Conservation (phyloP, 2,113 vertebrate species). For the Hydropotes inermis region DNA sequence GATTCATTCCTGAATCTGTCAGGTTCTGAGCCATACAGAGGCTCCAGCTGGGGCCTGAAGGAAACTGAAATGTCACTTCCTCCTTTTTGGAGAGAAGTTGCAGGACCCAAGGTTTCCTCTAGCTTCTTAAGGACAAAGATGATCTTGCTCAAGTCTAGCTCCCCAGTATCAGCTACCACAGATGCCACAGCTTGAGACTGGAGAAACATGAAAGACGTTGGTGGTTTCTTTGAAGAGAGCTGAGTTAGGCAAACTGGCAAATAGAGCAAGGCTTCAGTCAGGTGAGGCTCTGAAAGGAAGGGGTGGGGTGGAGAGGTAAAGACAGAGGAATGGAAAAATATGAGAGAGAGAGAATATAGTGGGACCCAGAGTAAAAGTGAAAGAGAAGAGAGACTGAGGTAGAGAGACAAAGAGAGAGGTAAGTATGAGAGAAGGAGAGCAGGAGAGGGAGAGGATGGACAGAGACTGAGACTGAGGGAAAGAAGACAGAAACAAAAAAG, state of each 20-base stretch:
- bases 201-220: background rate
- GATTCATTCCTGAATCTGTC: background rate
- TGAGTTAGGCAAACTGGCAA: background rate
- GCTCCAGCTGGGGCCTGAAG: background rate
- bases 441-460: background rate
- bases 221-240: background rate
- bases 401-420: background rate
- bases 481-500: background rate
- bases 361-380: background rate
- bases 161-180: background rate
- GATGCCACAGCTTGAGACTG: background rate
- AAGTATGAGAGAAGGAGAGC: background rate
- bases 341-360: background rate
- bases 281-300: background rate
- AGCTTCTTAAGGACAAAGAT: background rate
- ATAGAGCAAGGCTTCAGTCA: background rate
- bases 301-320: background rate
- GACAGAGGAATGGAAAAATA: background rate
- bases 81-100: background rate
- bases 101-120: background rate
- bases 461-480: background rate
- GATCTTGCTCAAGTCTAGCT: background rate
- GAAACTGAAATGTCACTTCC: background rate
- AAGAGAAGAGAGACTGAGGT: background rate
- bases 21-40: background rate